These are phyloP conservation scores for Hypotaenidia philippensis DNA, from an alignment of 2,797 vertebrate genomes.

Conservation along the genomic window DNA sequence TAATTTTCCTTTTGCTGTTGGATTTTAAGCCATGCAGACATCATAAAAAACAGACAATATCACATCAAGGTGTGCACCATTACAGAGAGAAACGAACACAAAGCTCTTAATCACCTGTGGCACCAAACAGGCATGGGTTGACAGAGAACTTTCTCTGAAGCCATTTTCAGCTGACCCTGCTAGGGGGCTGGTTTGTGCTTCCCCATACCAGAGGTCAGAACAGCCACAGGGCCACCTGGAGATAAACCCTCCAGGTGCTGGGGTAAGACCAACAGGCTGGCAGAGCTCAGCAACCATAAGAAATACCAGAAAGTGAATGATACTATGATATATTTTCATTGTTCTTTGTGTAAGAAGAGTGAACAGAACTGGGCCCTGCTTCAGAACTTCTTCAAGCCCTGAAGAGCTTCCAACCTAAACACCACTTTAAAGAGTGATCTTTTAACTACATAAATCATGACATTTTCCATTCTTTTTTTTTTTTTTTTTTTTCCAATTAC, in stretches of 20 bases:
- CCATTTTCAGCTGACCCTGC: not conserved
- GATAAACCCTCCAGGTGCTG: not conserved
- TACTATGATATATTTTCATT: not conserved
- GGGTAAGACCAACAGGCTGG: not conserved
- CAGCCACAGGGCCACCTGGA: not conserved
- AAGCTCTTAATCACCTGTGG: not conserved
- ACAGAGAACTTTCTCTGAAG: not conserved
- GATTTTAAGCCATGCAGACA: not conserved
- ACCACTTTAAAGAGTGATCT: not conserved
- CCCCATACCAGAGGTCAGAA: not conserved
- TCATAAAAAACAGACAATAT: not conserved
- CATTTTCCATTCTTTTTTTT: not conserved
- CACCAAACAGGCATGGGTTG: not conserved
- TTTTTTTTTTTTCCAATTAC: not conserved
- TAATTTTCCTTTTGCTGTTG: not conserved
- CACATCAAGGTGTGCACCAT: not conserved
- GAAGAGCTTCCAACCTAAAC: not conserved
- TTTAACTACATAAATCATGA: not conserved
- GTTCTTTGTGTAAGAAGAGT: accelerated
- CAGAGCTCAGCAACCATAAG: not conserved
- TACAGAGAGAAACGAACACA: not conserved
- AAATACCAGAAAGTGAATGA: not conserved
- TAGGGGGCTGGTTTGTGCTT: not conserved
- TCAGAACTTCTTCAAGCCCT: not conserved
- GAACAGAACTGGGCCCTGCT: not conserved